Evolutionary conservation across 2,888 invertebrate genomes (phyloP).

Genomic region (Watsonalla binaria): DNA sequence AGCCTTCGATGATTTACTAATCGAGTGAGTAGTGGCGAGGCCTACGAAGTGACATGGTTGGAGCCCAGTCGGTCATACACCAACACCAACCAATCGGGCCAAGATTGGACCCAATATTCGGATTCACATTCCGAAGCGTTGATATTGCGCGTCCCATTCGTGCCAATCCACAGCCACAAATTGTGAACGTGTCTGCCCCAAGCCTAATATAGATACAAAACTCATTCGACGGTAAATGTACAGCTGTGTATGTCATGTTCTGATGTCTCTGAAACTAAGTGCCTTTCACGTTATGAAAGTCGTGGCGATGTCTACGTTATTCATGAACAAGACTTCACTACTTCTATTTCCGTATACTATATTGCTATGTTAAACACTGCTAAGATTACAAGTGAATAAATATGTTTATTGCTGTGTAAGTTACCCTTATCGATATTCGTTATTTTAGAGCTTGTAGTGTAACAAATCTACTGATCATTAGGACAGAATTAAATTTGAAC

Average conservation of each 20-base stretch:
- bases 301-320: neutral
- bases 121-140: constrained; percentile 27
- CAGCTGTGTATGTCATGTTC: neutral
- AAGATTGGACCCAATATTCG: constrained; percentile 30
- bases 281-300: neutral
- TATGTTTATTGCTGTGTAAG: no score
- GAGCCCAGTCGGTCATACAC: constrained; percentile 17
- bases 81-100: constrained; percentile 24
- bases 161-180: constrained; percentile 53
- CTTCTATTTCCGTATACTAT: no score
- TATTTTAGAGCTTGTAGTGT: no score
- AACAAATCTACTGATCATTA: neutral
- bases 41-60: constrained; percentile 17
- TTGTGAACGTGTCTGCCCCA: constrained; percentile 49
- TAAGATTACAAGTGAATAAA: no score
- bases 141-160: constrained; percentile 49
- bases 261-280: neutral
- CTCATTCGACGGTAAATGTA: constrained; percentile 16
- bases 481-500: neutral
- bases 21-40: constrained; percentile 14
- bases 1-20: constrained; percentile 50
- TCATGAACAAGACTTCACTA: neutral
- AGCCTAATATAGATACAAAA: constrained; percentile 36
- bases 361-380: no score
- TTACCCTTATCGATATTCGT: no score